Evolutionary conservation across 2,888 invertebrate genomes (phyloP), one percentile per base, ranked within the genome.

Genomic region (Argyresthia goedartella): DNA sequence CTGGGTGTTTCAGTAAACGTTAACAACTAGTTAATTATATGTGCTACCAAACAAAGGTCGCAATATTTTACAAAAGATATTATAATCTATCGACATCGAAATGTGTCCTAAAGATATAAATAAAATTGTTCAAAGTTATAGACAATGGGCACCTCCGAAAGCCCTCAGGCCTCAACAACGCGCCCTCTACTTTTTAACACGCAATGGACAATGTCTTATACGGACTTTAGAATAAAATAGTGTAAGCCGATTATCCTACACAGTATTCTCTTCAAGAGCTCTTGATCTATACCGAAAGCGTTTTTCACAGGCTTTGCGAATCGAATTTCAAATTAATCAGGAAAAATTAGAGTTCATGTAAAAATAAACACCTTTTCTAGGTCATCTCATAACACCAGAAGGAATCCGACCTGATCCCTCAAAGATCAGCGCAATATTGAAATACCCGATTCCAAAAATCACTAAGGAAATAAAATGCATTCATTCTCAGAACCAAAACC

Each of bases 401-500:
- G 39, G 39, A 39, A 39, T 39, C 39, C 9, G n/a, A n/a, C 39
- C 39, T 11, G 39, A 39, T 39, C 39, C 39, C 3, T 11, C 9
- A 14, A 44, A 44, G 15, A 15, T 44, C 8, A 44, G 9, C 9
- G 44, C 44, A 4, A 15, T 44, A 9, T 8, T 14, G 9, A 13
- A 44, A 8, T 44, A 14, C 15, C 44, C 44, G 1, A 15, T 44
- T 14, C 44, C 44, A 14, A 44, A 13, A 9, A 14, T 15, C 10
- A 39, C 47, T 6, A 47, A 47, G 33, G 47, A 47, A 4, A 47
- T 47, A 7, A 47, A 47, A 33, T 25, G 11, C 60, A 34, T 69
- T 69, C 43, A 44, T 64, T 7, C 41, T 70, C 2, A 65, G 64
- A 0, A 62, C 60, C 0, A 67, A 67, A 48, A 65, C 67, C 1